phyloP scores from a whole-genome alignment of 2,888 invertebrate species.

The Cerastis leucographa region DNA sequence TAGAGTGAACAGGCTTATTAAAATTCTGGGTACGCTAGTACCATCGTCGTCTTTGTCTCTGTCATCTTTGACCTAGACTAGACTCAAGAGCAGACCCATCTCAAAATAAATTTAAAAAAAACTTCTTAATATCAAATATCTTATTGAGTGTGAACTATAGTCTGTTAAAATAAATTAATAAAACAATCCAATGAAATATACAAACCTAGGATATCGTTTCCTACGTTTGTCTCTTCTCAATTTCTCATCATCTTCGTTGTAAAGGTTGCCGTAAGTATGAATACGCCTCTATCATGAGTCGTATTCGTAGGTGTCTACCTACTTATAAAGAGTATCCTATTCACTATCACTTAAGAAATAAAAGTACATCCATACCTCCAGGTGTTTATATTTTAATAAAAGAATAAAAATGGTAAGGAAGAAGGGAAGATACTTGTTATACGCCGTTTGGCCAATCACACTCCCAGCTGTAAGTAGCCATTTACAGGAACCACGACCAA shows the following conservation, averaged over 20 bases:
- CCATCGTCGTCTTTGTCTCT: too few species aligned
- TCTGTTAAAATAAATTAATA: neutral
- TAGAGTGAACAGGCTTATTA: too few species aligned
- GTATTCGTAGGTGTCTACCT: neutral
- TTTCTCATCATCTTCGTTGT: neutral
- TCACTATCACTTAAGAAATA: constrained; percentile 4
- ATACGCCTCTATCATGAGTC: constrained; percentile 7
- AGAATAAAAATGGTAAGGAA: too few species aligned
- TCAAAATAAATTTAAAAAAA: too few species aligned
- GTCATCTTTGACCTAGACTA: too few species aligned
- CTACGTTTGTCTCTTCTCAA: neutral
- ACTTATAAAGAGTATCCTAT: neutral
- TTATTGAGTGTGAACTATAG: neutral
- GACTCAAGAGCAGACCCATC: too few species aligned
- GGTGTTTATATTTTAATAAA: neutral
- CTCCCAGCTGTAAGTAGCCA: neutral
- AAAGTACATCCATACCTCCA: neutral
- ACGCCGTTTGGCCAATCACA: neutral
- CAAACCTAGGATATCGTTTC: neutral
- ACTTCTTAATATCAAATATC: neutral
- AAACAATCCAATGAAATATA: neutral
- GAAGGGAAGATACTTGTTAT: neutral
- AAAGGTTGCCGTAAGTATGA: neutral
- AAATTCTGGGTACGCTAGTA: too few species aligned
- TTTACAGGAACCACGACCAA: neutral